Evolutionary conservation across 1,140 invertebrate species (phyloP), one percentile per base, ranked within the genome.

Genomic region (Archivesica marissinica): DNA sequence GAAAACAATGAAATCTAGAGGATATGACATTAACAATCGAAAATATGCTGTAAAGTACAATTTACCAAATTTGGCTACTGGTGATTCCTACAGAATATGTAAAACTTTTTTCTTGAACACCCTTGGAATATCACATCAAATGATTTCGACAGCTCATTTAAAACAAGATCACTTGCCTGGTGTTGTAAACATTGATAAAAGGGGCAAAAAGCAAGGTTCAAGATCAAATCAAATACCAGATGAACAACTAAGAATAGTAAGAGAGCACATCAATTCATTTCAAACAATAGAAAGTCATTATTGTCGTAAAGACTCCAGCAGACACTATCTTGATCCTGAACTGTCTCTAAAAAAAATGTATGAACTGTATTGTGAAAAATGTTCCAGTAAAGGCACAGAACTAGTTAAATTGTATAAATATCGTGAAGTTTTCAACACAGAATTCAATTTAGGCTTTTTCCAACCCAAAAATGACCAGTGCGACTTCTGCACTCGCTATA

Each of bases 381-480:
- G 76, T 78, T 30, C 17, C 20, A 23, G 38, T 13, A 33, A 52
- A 23, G 39, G 54, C 35, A 17, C 33, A n/a, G 44, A n/a, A 72
- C 70, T 39, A 23, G 64, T 39, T 23, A 30, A n/a, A 44, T 41
- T 68, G 35, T 59, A 66, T 68, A 68, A 20, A 0, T 81, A 81
- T 52, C 50, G 78, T 20, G 17, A 52, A 2, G 35, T 81, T 23
- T 68, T 81, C 28, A 25, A 66, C n/a, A 47, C 39, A 0, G 17
- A 81, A 33, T 81, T 39, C 33, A 81, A 81, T 70, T 38, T 70
- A 15, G 30, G 38, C 2, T 81, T 81, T 28, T 6, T 54, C 13
- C 30, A 54, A 11, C 78, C 78, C 25, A 11, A 52, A 15, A 70
- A 81, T 54, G 61, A 81, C 28, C 78, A 81, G 47, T 81, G 78